phyloP scores from a whole-genome alignment of 2,888 invertebrate species.

The Eledone cirrhosa region DNA sequence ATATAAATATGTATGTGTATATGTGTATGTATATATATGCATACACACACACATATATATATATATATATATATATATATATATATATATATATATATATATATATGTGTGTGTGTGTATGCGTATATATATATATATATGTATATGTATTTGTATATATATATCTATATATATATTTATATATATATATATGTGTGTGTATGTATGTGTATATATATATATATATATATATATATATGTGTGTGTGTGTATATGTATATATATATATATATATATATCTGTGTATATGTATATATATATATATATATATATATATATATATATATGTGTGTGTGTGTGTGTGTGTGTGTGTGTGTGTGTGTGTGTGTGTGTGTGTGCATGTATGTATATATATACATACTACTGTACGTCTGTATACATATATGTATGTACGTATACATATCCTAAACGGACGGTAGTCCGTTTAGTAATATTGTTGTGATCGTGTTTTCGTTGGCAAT shows the following conservation, averaged over 20 bases:
- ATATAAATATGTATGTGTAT: neutral
- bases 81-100: neutral
- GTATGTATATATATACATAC: no score
- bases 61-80: no score
- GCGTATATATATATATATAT: neutral
- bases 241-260: neutral
- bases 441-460: no score
- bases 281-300: neutral
- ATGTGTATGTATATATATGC: neutral
- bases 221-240: neutral
- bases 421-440: no score
- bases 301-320: neutral
- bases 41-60: no score
- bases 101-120: neutral
- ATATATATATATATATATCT: neutral
- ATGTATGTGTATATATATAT: neutral
- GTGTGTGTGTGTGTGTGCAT: no score
- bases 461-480: no score
- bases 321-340: no score
- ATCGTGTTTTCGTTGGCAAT: no score
- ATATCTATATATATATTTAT: neutral
- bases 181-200: neutral
- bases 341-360: no score
- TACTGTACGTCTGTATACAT: no score
- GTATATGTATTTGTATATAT: neutral